phyloP scores from a whole-genome alignment of 1,140 invertebrate species.

The Pissodes strobi region DNA sequence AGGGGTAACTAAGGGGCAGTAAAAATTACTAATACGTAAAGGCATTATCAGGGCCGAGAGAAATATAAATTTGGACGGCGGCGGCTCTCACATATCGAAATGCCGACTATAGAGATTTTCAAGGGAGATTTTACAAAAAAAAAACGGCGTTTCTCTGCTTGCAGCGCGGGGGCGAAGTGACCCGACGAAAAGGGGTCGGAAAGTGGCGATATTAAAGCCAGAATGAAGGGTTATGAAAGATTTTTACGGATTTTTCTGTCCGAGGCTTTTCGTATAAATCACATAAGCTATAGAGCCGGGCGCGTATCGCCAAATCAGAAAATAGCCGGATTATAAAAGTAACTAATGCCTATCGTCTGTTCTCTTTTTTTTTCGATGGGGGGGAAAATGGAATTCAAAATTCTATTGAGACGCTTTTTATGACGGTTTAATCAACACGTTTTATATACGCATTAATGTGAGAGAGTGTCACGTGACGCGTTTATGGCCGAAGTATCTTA shows the following conservation, averaged over 20 bases:
- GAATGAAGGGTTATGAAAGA: conserved; percentile 34
- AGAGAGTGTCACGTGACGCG: too few relatives aligned
- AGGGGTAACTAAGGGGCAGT: conserved; percentile 32
- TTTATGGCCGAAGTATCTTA: too few relatives aligned
- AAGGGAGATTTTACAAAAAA: conserved; percentile 31
- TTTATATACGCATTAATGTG: too few relatives aligned
- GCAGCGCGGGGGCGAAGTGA: background rate
- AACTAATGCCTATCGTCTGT: conserved; percentile 20
- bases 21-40: conserved; percentile 36
- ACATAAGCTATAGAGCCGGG: conserved; percentile 26
- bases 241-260: conserved; percentile 34
- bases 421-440: too few relatives aligned
- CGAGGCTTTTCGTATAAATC: conserved; percentile 31
- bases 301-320: conserved; percentile 28
- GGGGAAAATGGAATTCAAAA: too few relatives aligned
- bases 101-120: conserved; percentile 33
- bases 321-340: conserved; percentile 33
- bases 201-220: conserved; percentile 35
- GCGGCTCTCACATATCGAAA: conserved; percentile 21
- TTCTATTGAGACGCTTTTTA: too few relatives aligned
- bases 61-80: conserved; percentile 28
- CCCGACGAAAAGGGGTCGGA: conserved; percentile 1
- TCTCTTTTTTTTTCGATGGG: too few relatives aligned
- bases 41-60: conserved; percentile 29
- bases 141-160: background rate